phyloP scores from a whole-genome alignment of 2,113 vertebrate species.

The Coracopsis vasa region DNA sequence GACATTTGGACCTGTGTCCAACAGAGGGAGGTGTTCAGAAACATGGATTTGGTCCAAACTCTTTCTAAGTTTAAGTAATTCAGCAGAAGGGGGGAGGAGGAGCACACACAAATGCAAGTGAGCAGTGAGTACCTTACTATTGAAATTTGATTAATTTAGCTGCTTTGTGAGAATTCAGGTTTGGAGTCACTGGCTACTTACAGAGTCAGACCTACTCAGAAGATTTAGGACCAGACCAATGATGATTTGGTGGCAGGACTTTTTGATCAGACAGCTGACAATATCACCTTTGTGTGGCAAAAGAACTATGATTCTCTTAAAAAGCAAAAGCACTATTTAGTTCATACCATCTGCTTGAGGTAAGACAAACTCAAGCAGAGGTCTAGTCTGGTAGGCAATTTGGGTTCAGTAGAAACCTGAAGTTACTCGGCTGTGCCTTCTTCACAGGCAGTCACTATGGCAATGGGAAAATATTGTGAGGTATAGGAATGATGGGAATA shows the following conservation, averaged over 20 bases:
- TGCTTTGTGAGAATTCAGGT: background rate
- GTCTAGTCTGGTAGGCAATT: background rate
- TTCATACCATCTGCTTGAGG: background rate
- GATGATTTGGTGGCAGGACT: background rate
- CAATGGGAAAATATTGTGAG: constrained; percentile 78
- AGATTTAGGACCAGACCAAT: background rate
- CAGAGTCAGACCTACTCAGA: background rate
- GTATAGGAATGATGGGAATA: constrained; percentile 72
- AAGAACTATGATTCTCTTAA: background rate
- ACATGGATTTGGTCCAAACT: background rate
- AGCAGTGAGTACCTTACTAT: background rate
- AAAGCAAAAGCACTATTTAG: background rate
- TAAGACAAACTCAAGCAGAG: background rate
- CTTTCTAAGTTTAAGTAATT: constrained; percentile 35
- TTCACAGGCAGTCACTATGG: constrained; percentile 70
- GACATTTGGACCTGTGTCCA: constrained; percentile 10
- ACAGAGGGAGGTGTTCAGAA: constrained; percentile 47
- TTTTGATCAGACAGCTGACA: background rate
- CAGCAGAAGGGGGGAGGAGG: background rate
- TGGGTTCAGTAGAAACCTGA: constrained; percentile 36
- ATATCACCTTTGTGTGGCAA: background rate
- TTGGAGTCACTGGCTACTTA: background rate
- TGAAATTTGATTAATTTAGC: background rate
- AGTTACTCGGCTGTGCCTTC: constrained; percentile 39
- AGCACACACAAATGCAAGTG: background rate